Evolutionary conservation across 2,888 invertebrate genomes (phyloP), one percentile per base, ranked within the genome.

Genomic region (Tiliacea aurago): DNA sequence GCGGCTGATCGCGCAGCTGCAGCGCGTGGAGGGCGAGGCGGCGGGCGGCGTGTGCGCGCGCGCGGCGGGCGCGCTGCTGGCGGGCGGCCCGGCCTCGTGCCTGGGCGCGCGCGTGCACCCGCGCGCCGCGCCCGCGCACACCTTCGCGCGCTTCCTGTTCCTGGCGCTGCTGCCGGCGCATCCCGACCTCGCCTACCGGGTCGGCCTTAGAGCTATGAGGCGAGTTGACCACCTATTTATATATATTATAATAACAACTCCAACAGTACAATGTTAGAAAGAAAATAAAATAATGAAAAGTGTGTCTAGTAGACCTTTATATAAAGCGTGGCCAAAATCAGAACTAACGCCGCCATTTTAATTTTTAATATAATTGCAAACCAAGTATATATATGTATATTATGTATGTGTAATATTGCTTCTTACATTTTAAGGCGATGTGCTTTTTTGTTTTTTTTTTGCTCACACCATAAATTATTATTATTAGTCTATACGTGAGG

Each of bases 101-200:
- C 96, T 98, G 37, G 98, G 98, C 41, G 93, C 96, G 28, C 90
- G 93, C n/a, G 97, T 98, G 82, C 98, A 98, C 91, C 97, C 98
- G 0, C 97, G 98, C 86, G 98, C 98, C 55, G 97, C 98, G 84
- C 98, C 98, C 28, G 98, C 98, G 97, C 98, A 98, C 91, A 98
- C 98, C 58, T 98, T 98, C 94, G 98, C 98, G 15, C 93, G 98
- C 83, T 98, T 97, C 93, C 96, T 98, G 82, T 98, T 98, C 95
- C 97, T 98, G 47, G 97, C 98, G 43, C 95, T 98, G 81, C 95
- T 98, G 87, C 97, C 97, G 63, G 97, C 97, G 83, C 98, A 98
- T 91, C 97, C 97, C 0, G 98, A 98, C 88, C 96, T 98, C 82
- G 98, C 98, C 0, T 98, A 98, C 91, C 97, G 97, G 78, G 97